Base-by-base conservation (phyloP, 92 coral and sea anemone species). In the Paramuricea clavata region DNA sequence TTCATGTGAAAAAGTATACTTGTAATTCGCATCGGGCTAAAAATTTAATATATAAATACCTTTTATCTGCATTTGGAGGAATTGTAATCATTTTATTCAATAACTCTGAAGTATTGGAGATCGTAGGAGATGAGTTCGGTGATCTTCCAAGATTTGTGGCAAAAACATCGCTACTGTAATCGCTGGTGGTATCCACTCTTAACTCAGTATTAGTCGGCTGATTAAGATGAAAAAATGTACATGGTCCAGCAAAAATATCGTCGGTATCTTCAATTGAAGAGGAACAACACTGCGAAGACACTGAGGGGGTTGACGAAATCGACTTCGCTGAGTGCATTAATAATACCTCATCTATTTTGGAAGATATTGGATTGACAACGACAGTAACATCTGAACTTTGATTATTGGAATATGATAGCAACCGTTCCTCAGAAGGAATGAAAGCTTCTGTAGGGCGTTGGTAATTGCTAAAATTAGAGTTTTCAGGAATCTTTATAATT, bases 31-130 rank as follows among this genome's bases (percentile, higher is more conserved):
- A 39, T 39, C n/a, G 10, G 4, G 44, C 44, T 39, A 39, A 4
- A 39, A 10, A 39, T 10, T 6, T 11, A 6, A 11, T 31, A 28
- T 28, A 28, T 33, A 28, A 9, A 5, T 65, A 65, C 72, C 39
- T 65, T 65, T 33, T 2, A 33, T 65, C 72, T 9, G 72, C 72
- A 65, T 65, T 65, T 65, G 72, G 41, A 65, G 72, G 72, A 65
- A 31, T 19, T 5, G 15, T 11, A 6, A 65, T 65, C 41, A 65
- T 0, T 16, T 4, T 31, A 31, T 65, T 12, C 17, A 65, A 65
- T 19, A 65, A 25, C 72, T 39, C 72, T 0, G 72, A 65, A 19
- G 72, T 65, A 28, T 65, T 65, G 9, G 72, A 65, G 4, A 65
- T n/a, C 19, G 5, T 1, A 9, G 36, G 72, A 0, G 72, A 65